These are phyloP conservation scores for Drosophila tropicalis DNA, from an alignment of 1,140 invertebrate species.

Conservation along the genomic window DNA sequence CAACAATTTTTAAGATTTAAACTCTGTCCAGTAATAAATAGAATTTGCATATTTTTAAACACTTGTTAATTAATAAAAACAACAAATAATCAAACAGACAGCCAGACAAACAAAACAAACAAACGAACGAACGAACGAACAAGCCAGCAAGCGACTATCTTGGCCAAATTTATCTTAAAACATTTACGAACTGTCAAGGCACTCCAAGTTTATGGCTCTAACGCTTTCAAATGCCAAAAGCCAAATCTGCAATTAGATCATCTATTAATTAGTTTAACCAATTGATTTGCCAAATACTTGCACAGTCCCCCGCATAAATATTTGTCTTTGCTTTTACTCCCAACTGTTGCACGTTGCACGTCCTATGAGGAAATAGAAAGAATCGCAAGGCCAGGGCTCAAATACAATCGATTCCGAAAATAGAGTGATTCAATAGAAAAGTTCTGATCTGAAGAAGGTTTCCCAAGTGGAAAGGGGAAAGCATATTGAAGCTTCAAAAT, in stretches of 20 bases:
- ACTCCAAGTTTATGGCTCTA: slow-evolving; percentile 5
- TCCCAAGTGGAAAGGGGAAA: too few relatives aligned
- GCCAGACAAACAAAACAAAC: slow-evolving; percentile 14
- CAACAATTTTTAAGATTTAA: slow-evolving; percentile 39
- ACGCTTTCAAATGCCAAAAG: slow-evolving; percentile 39
- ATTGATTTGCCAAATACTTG: slow-evolving; percentile 32
- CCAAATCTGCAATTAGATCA: slow-evolving; percentile 49
- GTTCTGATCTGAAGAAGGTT: too few relatives aligned
- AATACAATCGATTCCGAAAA: too few relatives aligned
- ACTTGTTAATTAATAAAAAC: slow-evolving; percentile 76
- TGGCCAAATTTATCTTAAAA: slow-evolving; percentile 12
- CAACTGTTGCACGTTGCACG: too few relatives aligned
- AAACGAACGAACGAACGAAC: not conserved
- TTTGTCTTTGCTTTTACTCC: not conserved
- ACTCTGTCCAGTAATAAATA: slow-evolving; percentile 40
- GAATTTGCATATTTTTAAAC: slow-evolving; percentile 76
- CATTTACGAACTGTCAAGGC: slow-evolving; percentile 9
- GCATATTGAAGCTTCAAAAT: too few relatives aligned
- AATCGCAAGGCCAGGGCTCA: too few relatives aligned
- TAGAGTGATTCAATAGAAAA: too few relatives aligned
- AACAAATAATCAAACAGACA: slow-evolving; percentile 19
- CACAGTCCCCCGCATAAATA: not conserved
- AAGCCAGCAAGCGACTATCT: not conserved
- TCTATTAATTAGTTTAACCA: slow-evolving; percentile 24
- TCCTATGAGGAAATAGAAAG: too few relatives aligned